phyloP scores from a whole-genome alignment of 2,797 vertebrate genomes.

The Myotis myotis region DNA sequence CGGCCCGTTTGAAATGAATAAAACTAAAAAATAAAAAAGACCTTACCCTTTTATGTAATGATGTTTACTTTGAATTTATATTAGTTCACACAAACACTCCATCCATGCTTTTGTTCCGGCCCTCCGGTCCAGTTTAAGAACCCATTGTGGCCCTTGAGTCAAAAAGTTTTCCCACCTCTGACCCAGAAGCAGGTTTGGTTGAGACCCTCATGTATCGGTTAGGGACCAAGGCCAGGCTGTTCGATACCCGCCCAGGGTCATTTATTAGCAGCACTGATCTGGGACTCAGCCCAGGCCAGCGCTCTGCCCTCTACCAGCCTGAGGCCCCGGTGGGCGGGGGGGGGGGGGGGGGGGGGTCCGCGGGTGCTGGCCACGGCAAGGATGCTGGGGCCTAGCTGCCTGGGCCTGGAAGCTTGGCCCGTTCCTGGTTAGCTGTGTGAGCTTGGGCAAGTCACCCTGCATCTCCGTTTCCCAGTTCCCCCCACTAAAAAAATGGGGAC shows the following conservation, averaged over 20 bases:
- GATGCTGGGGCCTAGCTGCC: accelerated
- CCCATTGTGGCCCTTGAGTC: no score
- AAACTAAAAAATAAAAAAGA: no score
- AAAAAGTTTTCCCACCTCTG: no score
- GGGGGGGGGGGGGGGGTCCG: no score
- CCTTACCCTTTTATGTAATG: no score
- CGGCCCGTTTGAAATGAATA: no score
- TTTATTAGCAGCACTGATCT: not conserved
- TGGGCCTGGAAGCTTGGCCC: not conserved
- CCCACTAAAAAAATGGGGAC: not conserved
- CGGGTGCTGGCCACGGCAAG: not conserved
- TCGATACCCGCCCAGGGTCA: not conserved
- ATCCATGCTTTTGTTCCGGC: no score
- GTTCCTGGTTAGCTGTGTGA: not conserved
- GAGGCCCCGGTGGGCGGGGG: not conserved
- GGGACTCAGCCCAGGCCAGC: not conserved
- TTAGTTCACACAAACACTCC: no score
- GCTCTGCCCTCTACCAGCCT: not conserved
- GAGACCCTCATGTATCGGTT: not conserved
- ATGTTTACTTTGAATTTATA: no score
- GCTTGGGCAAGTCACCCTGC: not conserved
- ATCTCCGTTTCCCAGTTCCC: not conserved
- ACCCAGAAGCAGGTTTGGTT: not conserved
- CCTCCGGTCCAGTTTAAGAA: no score
- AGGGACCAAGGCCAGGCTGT: not conserved